Conservation (phyloP, 2,113 vertebrate genomes). For the Ceyx margarethae region DNA sequence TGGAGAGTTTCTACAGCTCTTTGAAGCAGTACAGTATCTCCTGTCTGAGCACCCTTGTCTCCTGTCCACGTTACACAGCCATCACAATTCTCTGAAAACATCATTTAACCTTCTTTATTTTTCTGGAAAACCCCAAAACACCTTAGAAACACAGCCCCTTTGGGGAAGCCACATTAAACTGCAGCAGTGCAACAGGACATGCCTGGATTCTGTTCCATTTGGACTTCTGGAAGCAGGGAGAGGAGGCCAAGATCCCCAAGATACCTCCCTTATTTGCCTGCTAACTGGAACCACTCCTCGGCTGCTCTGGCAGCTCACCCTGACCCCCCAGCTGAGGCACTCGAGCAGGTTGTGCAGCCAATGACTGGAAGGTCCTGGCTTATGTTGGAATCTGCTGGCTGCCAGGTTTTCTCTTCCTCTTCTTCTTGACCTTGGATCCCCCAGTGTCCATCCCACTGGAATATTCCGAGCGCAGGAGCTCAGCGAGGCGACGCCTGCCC, state of each 20-base stretch:
- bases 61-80: background rate
- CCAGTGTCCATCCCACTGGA: constrained; percentile 77
- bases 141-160: fast-evolving
- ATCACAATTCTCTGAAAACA: background rate
- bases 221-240: background rate
- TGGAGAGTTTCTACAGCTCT: background rate
- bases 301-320: background rate
- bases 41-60: background rate
- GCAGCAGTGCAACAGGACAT: background rate
- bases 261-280: background rate
- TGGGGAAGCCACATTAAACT: background rate
- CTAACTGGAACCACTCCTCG: background rate
- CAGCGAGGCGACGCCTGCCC: constrained; percentile 61
- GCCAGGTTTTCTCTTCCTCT: background rate
- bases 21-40: background rate
- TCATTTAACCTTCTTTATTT: background rate
- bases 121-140: background rate
- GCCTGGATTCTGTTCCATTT: background rate
- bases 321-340: background rate
- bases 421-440: constrained; percentile 51
- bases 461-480: constrained; percentile 81
- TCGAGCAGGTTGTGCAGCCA: background rate
- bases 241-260: constrained; percentile 8
- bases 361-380: background rate
- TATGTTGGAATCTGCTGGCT: background rate